These are phyloP conservation scores for Heliornis fulica DNA, from an alignment of 2,113 vertebrate genomes.

Conservation along the genomic window DNA sequence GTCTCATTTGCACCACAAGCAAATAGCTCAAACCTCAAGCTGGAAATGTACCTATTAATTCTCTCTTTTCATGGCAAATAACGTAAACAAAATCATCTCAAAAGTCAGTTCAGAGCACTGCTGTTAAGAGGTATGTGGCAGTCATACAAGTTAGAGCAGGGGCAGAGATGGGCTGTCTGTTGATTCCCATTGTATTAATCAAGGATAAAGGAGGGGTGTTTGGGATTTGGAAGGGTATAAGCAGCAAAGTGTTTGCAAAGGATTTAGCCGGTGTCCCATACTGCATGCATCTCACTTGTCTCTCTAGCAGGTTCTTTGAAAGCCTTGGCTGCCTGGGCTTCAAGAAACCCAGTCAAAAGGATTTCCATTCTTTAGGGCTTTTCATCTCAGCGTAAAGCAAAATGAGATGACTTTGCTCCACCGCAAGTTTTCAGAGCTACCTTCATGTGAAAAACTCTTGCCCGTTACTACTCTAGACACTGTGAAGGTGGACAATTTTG, in stretches of 20 bases:
- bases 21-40: conserved; percentile 25
- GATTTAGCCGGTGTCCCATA: not conserved
- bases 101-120: not conserved
- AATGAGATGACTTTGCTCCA: not conserved
- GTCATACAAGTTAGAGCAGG: not conserved
- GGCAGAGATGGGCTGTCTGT: not conserved
- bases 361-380: not conserved
- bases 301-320: not conserved
- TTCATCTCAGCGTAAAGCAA: not conserved
- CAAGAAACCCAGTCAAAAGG: not conserved
- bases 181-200: not conserved
- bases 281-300: not conserved
- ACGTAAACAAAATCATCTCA: not conserved
- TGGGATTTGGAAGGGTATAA: not conserved
- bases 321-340: not conserved
- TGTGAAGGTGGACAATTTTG: not conserved
- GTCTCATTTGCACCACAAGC: conserved; percentile 30
- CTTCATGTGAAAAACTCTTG: not conserved
- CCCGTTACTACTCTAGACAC: not conserved
- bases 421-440: not conserved
- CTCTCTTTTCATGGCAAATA: not conserved
- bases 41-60: conserved; percentile 42
- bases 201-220: not conserved
- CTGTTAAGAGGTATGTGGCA: not conserved
- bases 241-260: not conserved